Evolutionary conservation across 1,140 invertebrate genomes (phyloP).

Genomic region (Drosophila miranda): DNA sequence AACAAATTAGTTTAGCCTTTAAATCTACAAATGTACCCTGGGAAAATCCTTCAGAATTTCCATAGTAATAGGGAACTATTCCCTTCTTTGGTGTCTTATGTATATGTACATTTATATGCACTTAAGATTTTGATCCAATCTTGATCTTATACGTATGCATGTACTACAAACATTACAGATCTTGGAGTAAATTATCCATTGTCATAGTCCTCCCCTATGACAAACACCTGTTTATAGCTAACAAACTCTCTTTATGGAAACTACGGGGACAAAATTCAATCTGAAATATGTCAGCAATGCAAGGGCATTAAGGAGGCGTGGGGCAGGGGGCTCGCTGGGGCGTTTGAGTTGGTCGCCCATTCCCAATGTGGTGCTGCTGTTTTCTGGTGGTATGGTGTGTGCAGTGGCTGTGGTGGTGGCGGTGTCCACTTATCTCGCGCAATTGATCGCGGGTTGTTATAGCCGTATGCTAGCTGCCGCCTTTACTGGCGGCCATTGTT

Average conservation of each 20-base stretch:
- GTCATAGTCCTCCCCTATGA: neutral
- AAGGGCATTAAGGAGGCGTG: slow-evolving; percentile 17
- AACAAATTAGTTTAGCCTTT: no score
- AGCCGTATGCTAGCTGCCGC: slow-evolving; percentile 16
- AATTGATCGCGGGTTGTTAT: slow-evolving; percentile 67
- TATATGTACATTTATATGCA: no score
- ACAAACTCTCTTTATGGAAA: neutral
- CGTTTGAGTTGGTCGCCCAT: slow-evolving; percentile 33
- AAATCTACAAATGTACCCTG: no score
- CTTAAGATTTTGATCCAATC: no score
- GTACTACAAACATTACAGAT: no score
- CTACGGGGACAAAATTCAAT: slow-evolving; percentile 33
- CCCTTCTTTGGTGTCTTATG: no score
- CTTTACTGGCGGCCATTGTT: slow-evolving; percentile 68
- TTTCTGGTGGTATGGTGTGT: slow-evolving; percentile 8
- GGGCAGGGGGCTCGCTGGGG: slow-evolving; percentile 1
- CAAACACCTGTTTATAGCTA: slow-evolving; percentile 4
- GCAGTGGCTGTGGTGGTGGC: slow-evolving; percentile 37
- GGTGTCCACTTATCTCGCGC: slow-evolving; percentile 72
- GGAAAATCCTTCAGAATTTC: no score
- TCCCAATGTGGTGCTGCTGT: slow-evolving; percentile 25
- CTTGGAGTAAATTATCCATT: no score
- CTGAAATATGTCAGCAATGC: slow-evolving; percentile 67
- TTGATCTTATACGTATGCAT: no score
- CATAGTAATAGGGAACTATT: no score